These are phyloP conservation scores for Pantala flavescens DNA, from an alignment of 1,140 invertebrate species.

Conservation along the genomic window DNA sequence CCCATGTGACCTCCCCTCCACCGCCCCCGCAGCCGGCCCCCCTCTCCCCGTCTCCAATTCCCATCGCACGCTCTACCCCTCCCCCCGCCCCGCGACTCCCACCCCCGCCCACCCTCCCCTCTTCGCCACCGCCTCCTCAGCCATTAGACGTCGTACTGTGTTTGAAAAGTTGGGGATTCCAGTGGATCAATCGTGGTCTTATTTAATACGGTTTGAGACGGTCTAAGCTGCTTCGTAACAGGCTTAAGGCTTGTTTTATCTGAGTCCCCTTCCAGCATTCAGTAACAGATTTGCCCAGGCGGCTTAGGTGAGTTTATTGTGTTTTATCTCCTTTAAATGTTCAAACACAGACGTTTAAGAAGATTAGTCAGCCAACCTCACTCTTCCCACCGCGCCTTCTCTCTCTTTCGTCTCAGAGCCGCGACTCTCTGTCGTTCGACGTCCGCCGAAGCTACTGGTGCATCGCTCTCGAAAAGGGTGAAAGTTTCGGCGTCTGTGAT, in stretches of 20 bases:
- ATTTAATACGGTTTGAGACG: constrained; percentile 35
- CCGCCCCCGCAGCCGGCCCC: no score
- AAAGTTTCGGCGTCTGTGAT: no score
- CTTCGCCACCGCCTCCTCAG: not conserved
- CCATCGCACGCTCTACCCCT: no score
- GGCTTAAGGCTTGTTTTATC: constrained; percentile 37
- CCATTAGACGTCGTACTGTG: constrained; percentile 21
- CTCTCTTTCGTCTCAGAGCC: not conserved
- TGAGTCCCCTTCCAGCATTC: constrained; percentile 28
- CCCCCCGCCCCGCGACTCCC: no score
- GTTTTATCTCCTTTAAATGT: constrained; percentile 33
- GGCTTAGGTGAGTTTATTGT: constrained; percentile 35
- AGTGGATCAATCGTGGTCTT: constrained; percentile 34
- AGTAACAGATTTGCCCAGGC: constrained; percentile 32
- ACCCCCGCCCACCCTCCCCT: not conserved
- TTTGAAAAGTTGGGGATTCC: constrained; percentile 28
- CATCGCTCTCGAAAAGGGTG: not conserved
- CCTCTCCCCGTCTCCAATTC: no score
- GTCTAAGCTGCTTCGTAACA: constrained; percentile 34
- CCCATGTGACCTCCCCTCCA: no score
- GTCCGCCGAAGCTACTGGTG: not conserved
- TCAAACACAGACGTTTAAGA: constrained; percentile 31
- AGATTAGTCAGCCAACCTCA: constrained; percentile 26
- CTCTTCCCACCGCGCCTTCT: not conserved
- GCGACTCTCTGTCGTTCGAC: not conserved